Evolutionary conservation across 2,888 invertebrate genomes (phyloP).

Genomic region (Ecliptopera silaceata): DNA sequence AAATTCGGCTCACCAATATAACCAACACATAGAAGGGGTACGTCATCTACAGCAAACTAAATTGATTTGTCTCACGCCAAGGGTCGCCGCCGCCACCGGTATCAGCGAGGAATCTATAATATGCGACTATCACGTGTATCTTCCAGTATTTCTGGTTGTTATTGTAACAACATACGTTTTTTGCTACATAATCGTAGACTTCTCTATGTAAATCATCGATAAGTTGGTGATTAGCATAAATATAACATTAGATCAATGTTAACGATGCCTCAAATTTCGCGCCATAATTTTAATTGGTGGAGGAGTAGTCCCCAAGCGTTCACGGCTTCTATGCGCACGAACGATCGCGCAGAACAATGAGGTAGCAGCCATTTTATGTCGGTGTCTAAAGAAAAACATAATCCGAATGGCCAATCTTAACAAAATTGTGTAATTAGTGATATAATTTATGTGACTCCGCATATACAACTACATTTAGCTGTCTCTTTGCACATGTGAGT

Average conservation of each 20-base stretch:
- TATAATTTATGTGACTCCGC: conserved; percentile 81
- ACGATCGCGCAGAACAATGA: conserved; percentile 84
- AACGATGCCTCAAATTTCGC: conserved; percentile 80
- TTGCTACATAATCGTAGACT: conserved; percentile 57
- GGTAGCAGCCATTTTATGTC: conserved; percentile 84
- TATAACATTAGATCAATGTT: conserved; percentile 60
- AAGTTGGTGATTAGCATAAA: conserved; percentile 46
- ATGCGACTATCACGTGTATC: conserved; percentile 55
- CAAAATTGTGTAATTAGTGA: conserved; percentile 83
- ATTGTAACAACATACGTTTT: conserved; percentile 61
- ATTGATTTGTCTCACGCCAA: conserved; percentile 47
- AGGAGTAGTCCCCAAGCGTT: conserved; percentile 83
- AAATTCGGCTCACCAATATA: conserved; percentile 73
- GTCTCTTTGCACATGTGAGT: conserved; percentile 79
- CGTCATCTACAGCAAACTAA: conserved; percentile 63
- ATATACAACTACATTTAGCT: conserved; percentile 75
- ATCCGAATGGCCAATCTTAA: conserved; percentile 84
- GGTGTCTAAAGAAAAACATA: conserved; percentile 83
- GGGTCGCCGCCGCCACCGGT: conserved; percentile 32
- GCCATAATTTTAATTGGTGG: conserved; percentile 83
- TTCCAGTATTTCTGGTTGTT: conserved; percentile 58
- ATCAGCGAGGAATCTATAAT: conserved; percentile 45
- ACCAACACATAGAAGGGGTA: conserved; percentile 71
- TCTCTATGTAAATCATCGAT: conserved; percentile 28
- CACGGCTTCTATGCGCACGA: conserved; percentile 84